Evolutionary conservation across 2,797 vertebrate species (phyloP), one percentile per base, ranked within the genome.

Genomic region (Lepus oiostolus): DNA sequence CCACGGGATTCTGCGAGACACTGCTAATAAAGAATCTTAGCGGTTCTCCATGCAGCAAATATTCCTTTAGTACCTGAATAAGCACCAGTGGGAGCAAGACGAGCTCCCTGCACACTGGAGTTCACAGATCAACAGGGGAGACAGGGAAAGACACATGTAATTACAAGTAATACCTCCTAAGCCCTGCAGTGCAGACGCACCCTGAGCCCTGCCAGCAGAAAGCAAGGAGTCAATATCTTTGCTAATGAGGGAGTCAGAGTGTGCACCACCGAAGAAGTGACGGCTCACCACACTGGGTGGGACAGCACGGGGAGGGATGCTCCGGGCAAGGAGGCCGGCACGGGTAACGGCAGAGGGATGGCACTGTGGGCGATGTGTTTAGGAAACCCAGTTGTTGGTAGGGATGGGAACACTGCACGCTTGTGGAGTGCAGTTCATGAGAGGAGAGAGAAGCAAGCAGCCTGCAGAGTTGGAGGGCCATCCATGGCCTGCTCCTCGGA

Each of bases 21-120:
- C 10, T 50, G 2, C 4, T 13, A 63, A 54, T 5, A 63, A n/a
- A 67, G 12, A 87, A 62, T 75, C 63, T 60, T 35, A 35, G 62
- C 8, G 13, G n/a, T 79, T 30, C 85, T 86, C 86, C 91, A 91
- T n/a, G 63, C 91, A 84, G 77, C 28, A 70, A 71, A 35, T 24
- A 28, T 21, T 17, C 85, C 67, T 65, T 79, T 70, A 70, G 35
- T 26, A 28, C 12, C 60, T 7, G 1, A 5, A 24, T 6, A 17
- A 32, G 58, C 60, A 22, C 24, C 17, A 30, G n/a, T 19, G 76
- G 75, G 24, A 35, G 1, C 14, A 72, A 68, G 10, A 35, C 11
- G 38, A 75, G 67, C 47, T 88, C 38, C 35, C 35, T 79, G 22
- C 28, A 32, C 1, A 2, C 30, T 58, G 14, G 24, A 62, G 42